Percentiles rank a stretch among this genome's conserved stretches.
These are phyloP conservation scores for Hippocampus guttulatus DNA, from an alignment of 2,113 vertebrate genomes.

Conservation along the genomic window DNA sequence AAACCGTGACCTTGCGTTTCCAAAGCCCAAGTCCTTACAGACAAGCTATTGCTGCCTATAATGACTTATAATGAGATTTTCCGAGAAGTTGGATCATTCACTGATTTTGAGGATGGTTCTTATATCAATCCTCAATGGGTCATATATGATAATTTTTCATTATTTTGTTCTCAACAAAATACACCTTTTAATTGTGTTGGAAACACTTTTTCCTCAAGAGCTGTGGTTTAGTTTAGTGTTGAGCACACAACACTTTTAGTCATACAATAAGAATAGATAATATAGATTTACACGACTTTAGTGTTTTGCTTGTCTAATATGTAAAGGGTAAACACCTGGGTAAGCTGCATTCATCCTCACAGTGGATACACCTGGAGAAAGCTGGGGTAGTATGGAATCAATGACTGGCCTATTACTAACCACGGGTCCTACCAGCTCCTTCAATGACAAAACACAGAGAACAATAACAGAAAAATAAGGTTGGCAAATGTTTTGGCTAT, in stretches of 20 bases:
- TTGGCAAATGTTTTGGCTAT: constrained; percentile 11
- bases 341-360: constrained; percentile 79
- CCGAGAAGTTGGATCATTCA: too few relatives aligned
- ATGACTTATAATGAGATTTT: too few relatives aligned
- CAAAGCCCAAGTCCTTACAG: too few relatives aligned
- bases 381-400: constrained; percentile 81
- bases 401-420: constrained; percentile 73
- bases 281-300: too few relatives aligned
- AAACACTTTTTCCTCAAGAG: too few relatives aligned
- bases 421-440: constrained; percentile 63
- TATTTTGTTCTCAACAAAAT: not conserved
- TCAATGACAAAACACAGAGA: constrained; percentile 57
- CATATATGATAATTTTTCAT: not conserved
- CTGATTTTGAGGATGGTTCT: too few relatives aligned
- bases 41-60: too few relatives aligned
- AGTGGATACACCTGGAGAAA: constrained; percentile 84
- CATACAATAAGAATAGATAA: too few relatives aligned
- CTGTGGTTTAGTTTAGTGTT: too few relatives aligned
- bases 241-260: too few relatives aligned
- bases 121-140: too few relatives aligned
- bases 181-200: not conserved
- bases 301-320: not conserved
- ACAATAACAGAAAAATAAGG: constrained; percentile 24
- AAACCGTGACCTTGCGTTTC: too few relatives aligned
- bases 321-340: constrained; percentile 74